Conservation (phyloP, 1,140 invertebrate genomes). For the Coptotermes formosanus region DNA sequence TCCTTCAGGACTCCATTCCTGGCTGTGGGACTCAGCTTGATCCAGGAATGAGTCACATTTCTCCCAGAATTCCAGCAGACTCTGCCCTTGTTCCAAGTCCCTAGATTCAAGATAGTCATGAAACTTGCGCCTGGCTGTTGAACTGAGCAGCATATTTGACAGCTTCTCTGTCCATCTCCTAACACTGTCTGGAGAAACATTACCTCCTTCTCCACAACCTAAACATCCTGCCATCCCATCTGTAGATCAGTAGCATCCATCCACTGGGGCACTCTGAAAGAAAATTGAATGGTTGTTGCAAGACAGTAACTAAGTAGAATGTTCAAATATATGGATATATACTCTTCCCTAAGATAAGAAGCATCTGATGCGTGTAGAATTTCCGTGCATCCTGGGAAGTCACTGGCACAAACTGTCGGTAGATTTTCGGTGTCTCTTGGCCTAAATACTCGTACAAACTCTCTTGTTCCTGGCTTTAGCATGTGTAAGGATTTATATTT, state of each 20-base stretch:
- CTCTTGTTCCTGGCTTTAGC: too few species aligned
- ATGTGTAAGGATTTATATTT: too few species aligned
- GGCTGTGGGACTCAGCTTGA: not conserved
- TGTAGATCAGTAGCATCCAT: not conserved
- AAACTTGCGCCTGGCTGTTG: not conserved
- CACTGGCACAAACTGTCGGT: too few species aligned
- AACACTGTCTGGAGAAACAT: not conserved
- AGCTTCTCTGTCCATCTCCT: not conserved
- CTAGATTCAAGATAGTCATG: conserved; percentile 6
- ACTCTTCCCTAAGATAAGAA: too few species aligned
- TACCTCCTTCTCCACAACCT: not conserved
- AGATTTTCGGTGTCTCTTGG: too few species aligned
- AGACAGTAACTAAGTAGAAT: too few species aligned
- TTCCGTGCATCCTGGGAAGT: too few species aligned
- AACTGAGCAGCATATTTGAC: not conserved
- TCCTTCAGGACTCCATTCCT: not conserved
- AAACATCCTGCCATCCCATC: not conserved
- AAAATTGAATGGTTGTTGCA: too few species aligned
- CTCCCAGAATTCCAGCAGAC: not conserved
- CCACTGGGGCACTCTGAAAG: too few species aligned
- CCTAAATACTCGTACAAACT: too few species aligned
- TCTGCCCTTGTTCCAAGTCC: not conserved
- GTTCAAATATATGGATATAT: too few species aligned
- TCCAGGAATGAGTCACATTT: not conserved
- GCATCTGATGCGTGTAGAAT: too few species aligned